Evolutionary conservation across 2,113 vertebrate genomes (phyloP).

Genomic region (Carollia perspicillata): DNA sequence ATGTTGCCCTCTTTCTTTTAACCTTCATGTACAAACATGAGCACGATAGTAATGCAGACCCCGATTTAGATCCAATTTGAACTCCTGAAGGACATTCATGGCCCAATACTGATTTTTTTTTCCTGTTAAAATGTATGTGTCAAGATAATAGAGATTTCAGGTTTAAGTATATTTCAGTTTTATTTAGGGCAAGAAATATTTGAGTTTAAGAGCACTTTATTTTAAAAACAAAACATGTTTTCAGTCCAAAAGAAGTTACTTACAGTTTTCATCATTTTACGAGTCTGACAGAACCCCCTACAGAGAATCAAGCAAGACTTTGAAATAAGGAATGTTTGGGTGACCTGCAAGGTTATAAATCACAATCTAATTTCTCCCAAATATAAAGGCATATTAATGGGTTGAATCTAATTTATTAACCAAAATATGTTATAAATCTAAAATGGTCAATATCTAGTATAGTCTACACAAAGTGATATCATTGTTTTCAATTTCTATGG

Average conservation of each 20-base stretch:
- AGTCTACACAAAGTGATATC: slow-evolving; percentile 54
- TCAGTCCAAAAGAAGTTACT: slow-evolving; percentile 70
- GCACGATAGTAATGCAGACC: slow-evolving; percentile 75
- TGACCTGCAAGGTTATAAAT: slow-evolving; percentile 50
- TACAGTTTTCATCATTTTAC: slow-evolving; percentile 58
- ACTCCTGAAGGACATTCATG: slow-evolving; percentile 50
- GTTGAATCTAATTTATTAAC: slow-evolving; percentile 53
- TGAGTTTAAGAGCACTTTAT: slow-evolving; percentile 80
- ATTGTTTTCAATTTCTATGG: slow-evolving; percentile 61
- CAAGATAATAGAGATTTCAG: slow-evolving; percentile 76
- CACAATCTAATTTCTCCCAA: slow-evolving; percentile 64
- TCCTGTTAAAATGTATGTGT: slow-evolving; percentile 65
- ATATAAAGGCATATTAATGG: slow-evolving; percentile 30
- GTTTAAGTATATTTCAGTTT: slow-evolving; percentile 78
- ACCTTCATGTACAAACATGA: slow-evolving; percentile 94
- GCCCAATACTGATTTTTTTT: slow-evolving; percentile 65
- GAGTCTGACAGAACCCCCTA: neutral
- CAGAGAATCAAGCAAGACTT: slow-evolving; percentile 64
- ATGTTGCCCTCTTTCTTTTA: slow-evolving; percentile 95
- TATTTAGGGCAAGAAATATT: slow-evolving; percentile 73
- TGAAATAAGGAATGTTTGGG: slow-evolving; percentile 46
- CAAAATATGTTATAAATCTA: slow-evolving; percentile 63
- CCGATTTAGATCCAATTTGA: slow-evolving; percentile 80
- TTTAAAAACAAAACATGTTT: slow-evolving; percentile 57
- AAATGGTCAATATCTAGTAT: slow-evolving; percentile 65